A percentile compares a stretch with the other conserved stretches of the same genome.
Conservation (phyloP, 2,797 vertebrate species). For the Linurgus olivaceus region DNA sequence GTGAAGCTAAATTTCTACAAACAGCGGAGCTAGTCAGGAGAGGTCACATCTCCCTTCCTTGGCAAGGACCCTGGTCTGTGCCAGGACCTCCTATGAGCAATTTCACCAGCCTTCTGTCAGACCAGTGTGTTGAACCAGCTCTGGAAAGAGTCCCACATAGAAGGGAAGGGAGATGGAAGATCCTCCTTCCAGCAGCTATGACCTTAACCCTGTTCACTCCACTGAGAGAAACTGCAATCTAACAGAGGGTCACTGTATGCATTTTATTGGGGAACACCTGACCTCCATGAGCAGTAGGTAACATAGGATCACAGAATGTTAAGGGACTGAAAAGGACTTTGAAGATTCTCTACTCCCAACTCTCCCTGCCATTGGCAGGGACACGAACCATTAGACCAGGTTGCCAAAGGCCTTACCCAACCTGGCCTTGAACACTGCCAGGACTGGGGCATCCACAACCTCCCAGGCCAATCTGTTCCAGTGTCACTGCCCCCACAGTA, state of each 20-base stretch:
- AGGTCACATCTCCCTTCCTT: background rate
- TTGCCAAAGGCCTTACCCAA: background rate
- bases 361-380: background rate
- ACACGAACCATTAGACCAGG: background rate
- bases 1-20: background rate
- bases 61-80: rapidly evolving
- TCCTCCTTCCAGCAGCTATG: background rate
- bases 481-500: background rate
- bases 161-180: background rate
- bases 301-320: background rate
- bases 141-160: background rate
- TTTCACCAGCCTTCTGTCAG: background rate
- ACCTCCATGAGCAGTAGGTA: background rate
- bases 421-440: background rate
- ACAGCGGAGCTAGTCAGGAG: background rate
- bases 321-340: background rate
- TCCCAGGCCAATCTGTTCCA: background rate
- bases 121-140: background rate
- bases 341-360: background rate
- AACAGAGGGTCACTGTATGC: rapidly evolving
- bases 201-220: background rate
- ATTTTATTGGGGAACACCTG: background rate
- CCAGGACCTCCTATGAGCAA: background rate
- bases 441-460: background rate
- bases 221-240: background rate